phyloP scores from a whole-genome alignment of 2,797 vertebrate genomes.

The Premnoplex brunnescens region DNA sequence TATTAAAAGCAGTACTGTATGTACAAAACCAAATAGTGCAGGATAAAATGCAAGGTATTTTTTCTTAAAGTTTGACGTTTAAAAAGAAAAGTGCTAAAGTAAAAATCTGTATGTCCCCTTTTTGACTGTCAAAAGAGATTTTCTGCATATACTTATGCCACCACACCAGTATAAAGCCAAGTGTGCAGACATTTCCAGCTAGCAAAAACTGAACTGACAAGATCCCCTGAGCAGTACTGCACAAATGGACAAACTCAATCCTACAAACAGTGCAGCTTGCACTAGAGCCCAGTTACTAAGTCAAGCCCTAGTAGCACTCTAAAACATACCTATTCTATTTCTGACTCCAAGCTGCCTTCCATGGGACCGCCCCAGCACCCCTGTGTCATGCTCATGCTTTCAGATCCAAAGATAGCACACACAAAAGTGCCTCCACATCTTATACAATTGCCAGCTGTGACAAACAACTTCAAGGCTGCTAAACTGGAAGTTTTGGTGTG shows the following conservation, averaged over 20 bases:
- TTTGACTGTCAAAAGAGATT: neutral
- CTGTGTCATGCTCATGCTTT: rapidly evolving
- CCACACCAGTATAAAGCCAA: neutral
- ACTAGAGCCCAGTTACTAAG: neutral
- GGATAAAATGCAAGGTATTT: neutral
- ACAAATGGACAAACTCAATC: neutral
- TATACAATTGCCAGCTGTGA: neutral
- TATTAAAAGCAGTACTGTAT: neutral
- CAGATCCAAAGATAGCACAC: neutral
- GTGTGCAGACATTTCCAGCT: neutral
- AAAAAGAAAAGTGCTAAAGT: neutral
- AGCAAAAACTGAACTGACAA: neutral
- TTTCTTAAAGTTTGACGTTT: neutral
- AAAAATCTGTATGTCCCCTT: neutral
- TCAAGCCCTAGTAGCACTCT: neutral
- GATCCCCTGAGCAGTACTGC: rapidly evolving
- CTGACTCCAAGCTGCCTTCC: neutral
- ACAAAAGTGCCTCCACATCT: neutral
- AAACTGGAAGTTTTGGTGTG: neutral
- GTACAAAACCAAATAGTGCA: neutral
- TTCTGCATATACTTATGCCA: neutral
- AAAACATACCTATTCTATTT: neutral
- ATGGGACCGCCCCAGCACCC: rapidly evolving
- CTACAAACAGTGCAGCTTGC: neutral
- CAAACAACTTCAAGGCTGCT: neutral